phyloP scores from a whole-genome alignment of 2,888 invertebrate genomes.

The Troides helena region DNA sequence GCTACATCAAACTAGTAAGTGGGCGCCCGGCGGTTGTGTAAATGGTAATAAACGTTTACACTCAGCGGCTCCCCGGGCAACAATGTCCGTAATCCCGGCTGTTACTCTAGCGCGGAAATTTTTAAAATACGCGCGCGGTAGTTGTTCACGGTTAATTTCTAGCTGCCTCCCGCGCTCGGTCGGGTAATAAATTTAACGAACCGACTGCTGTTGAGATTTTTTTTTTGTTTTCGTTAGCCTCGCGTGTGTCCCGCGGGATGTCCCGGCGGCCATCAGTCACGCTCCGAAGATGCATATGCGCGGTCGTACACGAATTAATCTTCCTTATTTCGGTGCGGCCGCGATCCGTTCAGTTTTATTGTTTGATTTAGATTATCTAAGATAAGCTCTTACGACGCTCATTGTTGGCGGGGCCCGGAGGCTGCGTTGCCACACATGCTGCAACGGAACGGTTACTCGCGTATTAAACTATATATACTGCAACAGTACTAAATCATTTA shows the following conservation, averaged over 20 bases:
- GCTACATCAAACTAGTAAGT: constrained; percentile 58
- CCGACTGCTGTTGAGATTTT: constrained; percentile 34
- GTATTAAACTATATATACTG: neutral
- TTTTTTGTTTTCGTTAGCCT: constrained; percentile 37
- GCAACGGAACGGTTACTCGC: constrained; percentile 9
- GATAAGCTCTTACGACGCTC: constrained; percentile 40
- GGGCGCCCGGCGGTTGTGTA: constrained; percentile 53
- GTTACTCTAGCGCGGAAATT: constrained; percentile 69
- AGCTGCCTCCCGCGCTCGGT: constrained; percentile 70
- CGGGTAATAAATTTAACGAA: constrained; percentile 61
- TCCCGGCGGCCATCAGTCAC: constrained; percentile 63
- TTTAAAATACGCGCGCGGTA: constrained; percentile 62
- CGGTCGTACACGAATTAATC: constrained; percentile 42
- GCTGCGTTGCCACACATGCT: constrained; percentile 32
- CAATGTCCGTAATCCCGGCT: constrained; percentile 71
- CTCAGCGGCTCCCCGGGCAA: constrained; percentile 67
- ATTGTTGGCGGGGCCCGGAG: constrained; percentile 31
- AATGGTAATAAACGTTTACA: constrained; percentile 73
- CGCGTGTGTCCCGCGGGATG: constrained; percentile 56
- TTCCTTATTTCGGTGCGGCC: constrained; percentile 37
- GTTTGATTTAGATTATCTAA: constrained; percentile 39
- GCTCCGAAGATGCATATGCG: constrained; percentile 44
- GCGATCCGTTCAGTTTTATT: constrained; percentile 40
- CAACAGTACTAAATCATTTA: neutral
- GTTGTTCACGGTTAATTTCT: constrained; percentile 69